A percentile compares a stretch with the other conserved stretches of the same genome.
Conservation (phyloP, 2,888 invertebrate species). For the Odontomyia ornata region DNA sequence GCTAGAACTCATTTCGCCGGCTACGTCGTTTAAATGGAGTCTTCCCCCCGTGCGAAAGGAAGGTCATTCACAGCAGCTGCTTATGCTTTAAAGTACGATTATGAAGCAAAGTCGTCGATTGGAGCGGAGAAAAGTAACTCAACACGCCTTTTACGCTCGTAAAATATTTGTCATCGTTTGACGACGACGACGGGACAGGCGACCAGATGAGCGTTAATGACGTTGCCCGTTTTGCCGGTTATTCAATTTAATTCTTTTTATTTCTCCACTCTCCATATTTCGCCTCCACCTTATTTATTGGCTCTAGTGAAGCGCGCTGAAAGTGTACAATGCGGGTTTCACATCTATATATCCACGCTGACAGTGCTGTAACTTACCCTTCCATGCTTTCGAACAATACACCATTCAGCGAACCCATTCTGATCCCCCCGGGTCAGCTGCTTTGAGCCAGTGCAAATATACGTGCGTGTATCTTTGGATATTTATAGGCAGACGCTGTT, state of each 20-base stretch:
- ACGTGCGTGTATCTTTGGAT: too few relatives aligned
- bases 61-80: slow-evolving; percentile 40
- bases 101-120: too few relatives aligned
- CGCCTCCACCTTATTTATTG: neutral
- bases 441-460: neutral
- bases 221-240: slow-evolving; percentile 29
- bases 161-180: slow-evolving; percentile 21
- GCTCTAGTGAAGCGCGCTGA: too few relatives aligned
- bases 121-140: neutral
- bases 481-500: too few relatives aligned
- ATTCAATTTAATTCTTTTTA: neutral
- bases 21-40: neutral
- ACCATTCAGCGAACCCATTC: neutral
- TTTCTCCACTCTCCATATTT: neutral
- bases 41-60: slow-evolving; percentile 12
- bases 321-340: slow-evolving; percentile 13
- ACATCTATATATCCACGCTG: neutral
- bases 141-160: slow-evolving; percentile 12
- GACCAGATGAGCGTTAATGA: slow-evolving; percentile 38
- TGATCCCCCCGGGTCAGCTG: neutral
- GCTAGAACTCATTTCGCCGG: neutral
- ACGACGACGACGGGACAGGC: neutral
- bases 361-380: slow-evolving; percentile 2
- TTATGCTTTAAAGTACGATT: too few relatives aligned
- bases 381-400: neutral